Conservation (phyloP, 2,888 invertebrate species). For the Ornithoptera priamus region DNA sequence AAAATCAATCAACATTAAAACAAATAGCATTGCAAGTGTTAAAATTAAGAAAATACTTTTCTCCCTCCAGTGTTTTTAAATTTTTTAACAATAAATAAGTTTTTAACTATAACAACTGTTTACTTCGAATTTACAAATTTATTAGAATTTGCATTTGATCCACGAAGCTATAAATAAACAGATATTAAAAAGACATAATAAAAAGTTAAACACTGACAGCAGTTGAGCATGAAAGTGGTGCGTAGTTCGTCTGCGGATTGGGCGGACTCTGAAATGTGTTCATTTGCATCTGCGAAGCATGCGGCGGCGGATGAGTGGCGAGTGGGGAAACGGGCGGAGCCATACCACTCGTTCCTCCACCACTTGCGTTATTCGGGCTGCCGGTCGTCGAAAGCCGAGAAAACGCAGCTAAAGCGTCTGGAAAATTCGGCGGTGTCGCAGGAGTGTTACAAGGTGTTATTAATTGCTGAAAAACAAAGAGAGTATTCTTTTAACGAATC, state of each 20-base stretch:
- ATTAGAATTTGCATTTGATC: no score
- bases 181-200: not conserved
- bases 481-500: no score
- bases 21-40: no score
- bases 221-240: constrained; percentile 73
- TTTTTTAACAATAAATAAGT: no score
- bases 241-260: constrained; percentile 65
- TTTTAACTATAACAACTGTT: no score
- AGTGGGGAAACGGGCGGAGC: constrained; percentile 69
- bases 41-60: no score
- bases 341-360: constrained; percentile 48
- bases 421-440: constrained; percentile 96
- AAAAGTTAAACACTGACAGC: constrained; percentile 53
- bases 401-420: constrained; percentile 93
- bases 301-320: constrained; percentile 62
- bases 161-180: no score
- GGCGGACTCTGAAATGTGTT: constrained; percentile 62
- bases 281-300: constrained; percentile 46
- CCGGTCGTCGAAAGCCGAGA: constrained; percentile 90
- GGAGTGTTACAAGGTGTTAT: constrained; percentile 97
- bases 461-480: constrained; percentile 78
- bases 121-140: no score
- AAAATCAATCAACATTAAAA: no score
- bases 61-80: no score
- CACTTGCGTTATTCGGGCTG: constrained; percentile 65